Evolutionary conservation across 2,113 vertebrate species (phyloP), one percentile per base, ranked within the genome.

Genomic region (Brachypodius melanocephalos): DNA sequence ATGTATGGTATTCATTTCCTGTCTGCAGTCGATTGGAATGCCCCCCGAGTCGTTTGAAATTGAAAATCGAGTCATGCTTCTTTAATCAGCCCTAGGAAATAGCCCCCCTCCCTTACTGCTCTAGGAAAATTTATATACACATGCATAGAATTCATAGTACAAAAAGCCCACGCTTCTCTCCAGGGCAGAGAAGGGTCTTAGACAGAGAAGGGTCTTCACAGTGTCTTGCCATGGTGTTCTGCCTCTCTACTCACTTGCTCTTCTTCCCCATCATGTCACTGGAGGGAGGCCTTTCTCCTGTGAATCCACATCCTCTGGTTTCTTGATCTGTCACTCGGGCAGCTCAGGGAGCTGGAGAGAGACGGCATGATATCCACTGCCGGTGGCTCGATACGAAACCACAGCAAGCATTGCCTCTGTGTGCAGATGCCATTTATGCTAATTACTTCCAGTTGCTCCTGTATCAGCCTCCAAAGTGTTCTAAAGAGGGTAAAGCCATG

Each of bases 1-100:
- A 54, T 97, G 96, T 93, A 96, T 97, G 95, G 96, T 96, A 97
- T 98, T 99, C 97, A 98, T 98, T 98, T 99, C 98, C 98, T 98
- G 98, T 89, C 87, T 57, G 88, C 90, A 96, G 98, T 96, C 96
- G 40, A 95, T 94, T 96, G 97, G 97, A 97, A 97, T 97, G 97
- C 96, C 96, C 94, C 97, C 98, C 87, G 92, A 98, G 98, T 97
- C 71, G 88, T 97, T 98, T 97, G 97, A 98, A 98, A 98, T 98
- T 98, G 98, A 98, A 98, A 98, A 98, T 97, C 78, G 92, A 98
- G 97, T 98, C 97, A 98, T 97, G 97, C 98, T 98, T 98, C 98
- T 98, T 98, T 98, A 98, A 98, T 98, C 97, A 98, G 95, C 96
- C 95, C 80, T 95, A 97, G 97, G 95, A 98, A 98, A 98, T 95